These are phyloP conservation scores for Dasyurus viverrinus DNA, from an alignment of 2,113 vertebrate genomes.

Conservation along the genomic window DNA sequence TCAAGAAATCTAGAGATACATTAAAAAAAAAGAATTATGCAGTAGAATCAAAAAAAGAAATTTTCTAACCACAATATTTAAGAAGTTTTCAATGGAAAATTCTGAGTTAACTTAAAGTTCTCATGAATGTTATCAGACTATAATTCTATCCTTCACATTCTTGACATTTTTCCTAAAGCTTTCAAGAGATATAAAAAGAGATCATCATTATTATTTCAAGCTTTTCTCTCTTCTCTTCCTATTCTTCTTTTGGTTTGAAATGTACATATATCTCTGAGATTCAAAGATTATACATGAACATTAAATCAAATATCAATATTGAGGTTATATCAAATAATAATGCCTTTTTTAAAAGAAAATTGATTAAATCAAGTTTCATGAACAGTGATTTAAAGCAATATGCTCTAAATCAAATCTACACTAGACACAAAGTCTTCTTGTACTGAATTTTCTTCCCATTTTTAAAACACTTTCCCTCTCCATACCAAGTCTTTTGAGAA, in stretches of 20 bases:
- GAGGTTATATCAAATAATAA: constrained; percentile 68
- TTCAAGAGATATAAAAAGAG: constrained; percentile 52
- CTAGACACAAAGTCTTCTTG: constrained; percentile 20
- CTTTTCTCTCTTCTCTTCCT: constrained; percentile 58
- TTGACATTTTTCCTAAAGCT: constrained; percentile 48
- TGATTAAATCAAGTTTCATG: constrained; percentile 63
- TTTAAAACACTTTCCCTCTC: constrained; percentile 18
- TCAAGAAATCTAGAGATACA: not conserved
- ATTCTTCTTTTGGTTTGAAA: constrained; percentile 66
- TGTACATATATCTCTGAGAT: constrained; percentile 63
- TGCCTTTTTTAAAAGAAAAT: constrained; percentile 57
- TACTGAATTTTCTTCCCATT: constrained; percentile 51
- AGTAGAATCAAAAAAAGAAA: constrained; percentile 1
- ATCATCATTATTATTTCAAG: constrained; percentile 50
- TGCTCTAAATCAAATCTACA: constrained; percentile 64
- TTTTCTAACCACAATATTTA: not conserved
- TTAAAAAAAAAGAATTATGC: not conserved
- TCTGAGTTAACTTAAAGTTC: constrained; percentile 20
- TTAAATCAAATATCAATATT: constrained; percentile 67
- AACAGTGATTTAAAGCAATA: constrained; percentile 65
- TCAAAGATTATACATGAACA: constrained; percentile 62
- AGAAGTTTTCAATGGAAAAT: not conserved
- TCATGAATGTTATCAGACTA: not conserved
- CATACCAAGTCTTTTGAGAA: not conserved
- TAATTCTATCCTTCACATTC: not conserved